Evolutionary conservation across 2,113 vertebrate species (phyloP), one percentile per base, ranked within the genome.

Genomic region (Corythornis vintsioides): DNA sequence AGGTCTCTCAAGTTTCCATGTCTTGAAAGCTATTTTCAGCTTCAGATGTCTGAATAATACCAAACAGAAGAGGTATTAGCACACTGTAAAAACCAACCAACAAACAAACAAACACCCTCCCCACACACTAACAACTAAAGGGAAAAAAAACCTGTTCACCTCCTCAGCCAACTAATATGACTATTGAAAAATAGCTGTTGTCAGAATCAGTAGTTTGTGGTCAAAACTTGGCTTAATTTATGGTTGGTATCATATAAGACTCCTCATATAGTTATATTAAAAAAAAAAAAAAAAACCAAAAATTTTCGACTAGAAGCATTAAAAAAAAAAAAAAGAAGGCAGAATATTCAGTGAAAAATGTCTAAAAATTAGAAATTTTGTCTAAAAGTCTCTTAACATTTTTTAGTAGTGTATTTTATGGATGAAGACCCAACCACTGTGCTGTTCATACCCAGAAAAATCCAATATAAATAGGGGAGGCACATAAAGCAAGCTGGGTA

Each of bases 331-430:
- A 45, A 53, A 60, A 1, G 0, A 57, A 66, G 52, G 50, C 24
- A 74, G 13, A n/a, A n/a, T 24, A 40, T 45, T 22, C 40, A 40
- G 18, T 28, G 42, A 45, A 79, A 78, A 86, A 61, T 9, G 9
- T n/a, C 7, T 33, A 33, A 38, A 38, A 38, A 38, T 38, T 38
- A 38, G 38, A 38, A 38, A 38, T 38, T 10, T 38, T 38, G 10
- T 38, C 38, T 38, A 38, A 38, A 38, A 38, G 38, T 38, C n/a
- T 82, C 48, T 64, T 63, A 7, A 88, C 64, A 59, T 24, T 28
- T 7, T 65, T 64, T 52, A 50, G 28, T 72, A 78, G 17, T 4
- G 24, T 24, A 17, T 0, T 0, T 48, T 40, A 40, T 9, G 56
- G 21, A 42, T 71, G 24, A n/a, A 59, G 79, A 63, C 33, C 61